phyloP scores from a whole-genome alignment of 2,888 invertebrate genomes.

The Torymus aiolomorphi region DNA sequence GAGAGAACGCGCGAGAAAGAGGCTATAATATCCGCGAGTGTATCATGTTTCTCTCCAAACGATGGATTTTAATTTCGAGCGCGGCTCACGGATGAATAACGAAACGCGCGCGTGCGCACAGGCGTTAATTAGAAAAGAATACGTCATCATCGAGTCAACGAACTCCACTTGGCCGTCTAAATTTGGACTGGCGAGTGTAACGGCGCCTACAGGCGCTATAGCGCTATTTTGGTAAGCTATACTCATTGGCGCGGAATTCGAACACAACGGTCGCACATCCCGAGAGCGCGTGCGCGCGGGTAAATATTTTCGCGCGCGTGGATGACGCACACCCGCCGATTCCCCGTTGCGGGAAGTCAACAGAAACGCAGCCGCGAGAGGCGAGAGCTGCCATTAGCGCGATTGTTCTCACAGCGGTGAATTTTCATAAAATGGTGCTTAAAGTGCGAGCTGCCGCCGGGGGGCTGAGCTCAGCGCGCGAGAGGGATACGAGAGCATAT shows the following conservation, averaged over 20 bases:
- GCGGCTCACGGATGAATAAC: no score
- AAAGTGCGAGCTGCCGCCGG: slow-evolving; percentile 1
- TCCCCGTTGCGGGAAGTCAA: not conserved
- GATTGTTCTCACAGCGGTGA: slow-evolving; percentile 36
- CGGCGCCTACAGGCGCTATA: no score
- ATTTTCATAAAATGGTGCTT: slow-evolving; percentile 47
- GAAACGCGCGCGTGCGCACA: no score
- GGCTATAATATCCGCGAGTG: no score
- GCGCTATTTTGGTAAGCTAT: no score
- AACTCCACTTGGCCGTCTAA: no score
- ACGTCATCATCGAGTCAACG: no score
- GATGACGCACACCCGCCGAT: slow-evolving; percentile 29
- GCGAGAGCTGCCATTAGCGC: slow-evolving; percentile 21
- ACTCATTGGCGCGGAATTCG: not conserved
- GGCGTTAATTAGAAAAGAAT: no score
- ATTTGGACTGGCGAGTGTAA: no score
- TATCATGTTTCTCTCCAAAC: no score
- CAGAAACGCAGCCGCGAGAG: not conserved
- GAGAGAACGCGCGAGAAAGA: no score
- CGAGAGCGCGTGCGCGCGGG: not conserved
- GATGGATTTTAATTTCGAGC: no score
- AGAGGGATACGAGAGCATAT: not conserved
- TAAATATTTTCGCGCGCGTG: slow-evolving; percentile 24
- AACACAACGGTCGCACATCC: slow-evolving; percentile 34
- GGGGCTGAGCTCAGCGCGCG: not conserved